These are phyloP conservation scores for Microcebus murinus DNA, from an alignment of 2,113 vertebrate species.

Conservation along the genomic window DNA sequence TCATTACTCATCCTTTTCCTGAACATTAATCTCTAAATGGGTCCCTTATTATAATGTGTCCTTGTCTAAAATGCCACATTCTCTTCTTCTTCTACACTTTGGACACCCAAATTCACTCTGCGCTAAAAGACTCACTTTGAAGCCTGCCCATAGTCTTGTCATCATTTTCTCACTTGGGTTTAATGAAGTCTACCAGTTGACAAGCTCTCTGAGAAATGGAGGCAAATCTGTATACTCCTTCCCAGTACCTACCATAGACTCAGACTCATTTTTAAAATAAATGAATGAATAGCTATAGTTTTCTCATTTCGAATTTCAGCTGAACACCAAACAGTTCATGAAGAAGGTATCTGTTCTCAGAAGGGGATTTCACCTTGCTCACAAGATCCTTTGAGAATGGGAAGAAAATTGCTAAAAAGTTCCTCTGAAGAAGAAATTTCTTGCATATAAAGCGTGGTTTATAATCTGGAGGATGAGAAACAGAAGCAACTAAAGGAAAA, in stretches of 20 bases:
- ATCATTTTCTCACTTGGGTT: background rate
- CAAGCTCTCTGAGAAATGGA: background rate
- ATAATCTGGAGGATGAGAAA: background rate
- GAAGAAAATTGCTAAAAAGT: background rate
- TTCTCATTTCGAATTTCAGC: slow-evolving; percentile 16
- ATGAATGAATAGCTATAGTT: background rate
- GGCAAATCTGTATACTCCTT: background rate
- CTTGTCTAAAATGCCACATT: background rate
- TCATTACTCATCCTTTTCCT: background rate
- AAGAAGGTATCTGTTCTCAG: background rate
- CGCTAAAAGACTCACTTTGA: background rate
- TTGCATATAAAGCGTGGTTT: background rate
- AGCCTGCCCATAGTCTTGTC: background rate
- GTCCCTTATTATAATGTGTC: background rate
- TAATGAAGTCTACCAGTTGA: background rate
- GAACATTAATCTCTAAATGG: background rate
- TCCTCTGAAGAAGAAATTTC: background rate
- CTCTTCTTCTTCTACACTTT: background rate
- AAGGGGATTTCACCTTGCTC: background rate
- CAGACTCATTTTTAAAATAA: background rate
- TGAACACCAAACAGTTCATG: background rate
- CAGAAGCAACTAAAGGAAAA: background rate
- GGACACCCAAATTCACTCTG: background rate
- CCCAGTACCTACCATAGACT: background rate
- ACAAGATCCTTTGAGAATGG: background rate